These are phyloP conservation scores for Halictus quadricinctus DNA, from an alignment of 2,888 invertebrate species.

Conservation along the genomic window DNA sequence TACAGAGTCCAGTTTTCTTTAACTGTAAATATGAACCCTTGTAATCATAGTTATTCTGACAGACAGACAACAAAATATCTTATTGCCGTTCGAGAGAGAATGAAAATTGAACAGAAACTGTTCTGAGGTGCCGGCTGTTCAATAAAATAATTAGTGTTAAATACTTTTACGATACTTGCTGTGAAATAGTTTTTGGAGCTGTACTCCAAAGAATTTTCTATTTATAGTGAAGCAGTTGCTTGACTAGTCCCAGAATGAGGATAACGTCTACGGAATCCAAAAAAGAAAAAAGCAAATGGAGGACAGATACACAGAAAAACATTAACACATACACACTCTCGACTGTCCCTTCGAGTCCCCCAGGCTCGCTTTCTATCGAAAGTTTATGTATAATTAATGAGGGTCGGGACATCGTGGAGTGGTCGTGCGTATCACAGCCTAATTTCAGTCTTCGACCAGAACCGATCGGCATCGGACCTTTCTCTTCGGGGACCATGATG, in stretches of 20 bases:
- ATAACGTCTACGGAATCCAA: not conserved
- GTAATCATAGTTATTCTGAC: not conserved
- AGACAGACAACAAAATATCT: not conserved
- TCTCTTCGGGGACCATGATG: conserved; percentile 43
- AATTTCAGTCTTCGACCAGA: conserved; percentile 70
- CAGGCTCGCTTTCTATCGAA: conserved; percentile 71
- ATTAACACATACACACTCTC: not conserved
- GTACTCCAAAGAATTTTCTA: not conserved
- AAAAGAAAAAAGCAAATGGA: not conserved
- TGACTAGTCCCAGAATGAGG: not conserved
- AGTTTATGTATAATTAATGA: conserved; percentile 75
- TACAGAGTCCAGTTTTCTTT: conserved; percentile 68
- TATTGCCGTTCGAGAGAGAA: not conserved
- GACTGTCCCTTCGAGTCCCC: not conserved
- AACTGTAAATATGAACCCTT: not conserved
- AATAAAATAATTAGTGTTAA: not conserved
- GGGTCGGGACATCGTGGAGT: conserved; percentile 47
- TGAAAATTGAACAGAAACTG: not conserved
- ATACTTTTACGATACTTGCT: not conserved
- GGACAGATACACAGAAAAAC: not conserved
- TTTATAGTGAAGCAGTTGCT: not conserved
- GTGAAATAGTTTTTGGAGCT: not conserved
- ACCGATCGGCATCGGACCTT: conserved; percentile 60
- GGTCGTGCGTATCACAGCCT: conserved; percentile 41
- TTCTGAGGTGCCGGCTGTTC: not conserved